A percentile compares a stretch with the other conserved stretches of the same genome.
phyloP scores from a whole-genome alignment of 2,797 vertebrate species.

The Micropoecilia bifurca region DNA sequence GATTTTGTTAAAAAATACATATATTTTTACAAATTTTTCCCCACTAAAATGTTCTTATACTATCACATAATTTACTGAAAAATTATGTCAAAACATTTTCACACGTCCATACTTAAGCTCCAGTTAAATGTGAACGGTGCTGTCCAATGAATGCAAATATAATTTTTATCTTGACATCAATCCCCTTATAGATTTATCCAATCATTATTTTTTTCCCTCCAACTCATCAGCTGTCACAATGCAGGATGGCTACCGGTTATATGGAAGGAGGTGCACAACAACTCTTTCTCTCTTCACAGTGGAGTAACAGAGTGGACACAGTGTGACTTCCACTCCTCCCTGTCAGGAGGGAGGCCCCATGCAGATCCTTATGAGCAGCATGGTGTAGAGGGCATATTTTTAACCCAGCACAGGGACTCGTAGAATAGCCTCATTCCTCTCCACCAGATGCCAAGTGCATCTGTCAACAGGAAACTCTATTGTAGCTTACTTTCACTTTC shows the following conservation, averaged over 20 bases:
- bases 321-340: conserved; percentile 70
- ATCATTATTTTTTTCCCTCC: too few relatives aligned
- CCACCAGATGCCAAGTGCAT: conserved; percentile 93
- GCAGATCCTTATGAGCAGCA: conserved; percentile 90
- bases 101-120: neutral
- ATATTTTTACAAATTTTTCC: neutral
- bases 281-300: conserved; percentile 67
- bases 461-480: conserved; percentile 85
- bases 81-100: neutral
- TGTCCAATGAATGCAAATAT: neutral
- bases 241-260: conserved; percentile 52
- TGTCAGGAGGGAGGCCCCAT: conserved; percentile 81
- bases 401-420: conserved; percentile 91
- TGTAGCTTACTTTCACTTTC: conserved; percentile 70
- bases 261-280: conserved; percentile 70
- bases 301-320: conserved; percentile 82
- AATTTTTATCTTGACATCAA: neutral
- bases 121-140: neutral
- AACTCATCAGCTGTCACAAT: conserved; percentile 37
- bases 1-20: neutral
- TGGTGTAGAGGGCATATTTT: conserved; percentile 91
- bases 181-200: neutral
- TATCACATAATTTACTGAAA: neutral
- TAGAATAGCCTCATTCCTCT: conserved; percentile 87
- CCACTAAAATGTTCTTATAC: neutral